Conservation (phyloP, 2,888 invertebrate species). For the Lepidonotus clava region DNA sequence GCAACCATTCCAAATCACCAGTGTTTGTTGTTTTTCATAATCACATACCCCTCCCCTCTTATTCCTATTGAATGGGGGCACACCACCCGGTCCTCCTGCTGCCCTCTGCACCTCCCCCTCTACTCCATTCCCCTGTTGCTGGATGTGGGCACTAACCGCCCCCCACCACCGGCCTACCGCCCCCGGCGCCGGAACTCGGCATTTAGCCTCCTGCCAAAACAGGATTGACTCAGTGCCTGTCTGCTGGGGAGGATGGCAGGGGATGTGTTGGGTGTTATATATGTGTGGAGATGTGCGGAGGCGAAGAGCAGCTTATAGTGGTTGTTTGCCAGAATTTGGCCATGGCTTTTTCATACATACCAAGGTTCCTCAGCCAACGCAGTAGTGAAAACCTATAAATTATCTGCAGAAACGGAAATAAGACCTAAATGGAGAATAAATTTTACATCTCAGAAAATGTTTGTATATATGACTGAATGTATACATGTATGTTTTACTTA, state of each 20-base stretch:
- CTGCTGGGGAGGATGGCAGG: background rate
- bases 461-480: no score
- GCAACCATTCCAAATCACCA: background rate
- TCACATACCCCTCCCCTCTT: background rate
- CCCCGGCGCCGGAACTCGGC: background rate
- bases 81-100: background rate
- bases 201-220: background rate
- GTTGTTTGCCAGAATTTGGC: no score
- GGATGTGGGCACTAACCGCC: background rate
- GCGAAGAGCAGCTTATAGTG: no score
- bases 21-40: background rate
- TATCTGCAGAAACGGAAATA: no score
- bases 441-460: no score
- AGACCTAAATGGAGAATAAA: no score
- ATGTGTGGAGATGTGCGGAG: no score
- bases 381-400: no score
- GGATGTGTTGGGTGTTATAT: no score
- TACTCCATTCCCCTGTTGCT: background rate
- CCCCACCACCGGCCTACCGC: background rate
- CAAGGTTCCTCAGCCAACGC: no score
- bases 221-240: background rate
- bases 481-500: no score
- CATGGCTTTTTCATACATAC: no score
- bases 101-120: background rate
- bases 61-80: background rate